Evolutionary conservation across 1,140 invertebrate species (phyloP).

Genomic region (Trigoniulus corallinus): DNA sequence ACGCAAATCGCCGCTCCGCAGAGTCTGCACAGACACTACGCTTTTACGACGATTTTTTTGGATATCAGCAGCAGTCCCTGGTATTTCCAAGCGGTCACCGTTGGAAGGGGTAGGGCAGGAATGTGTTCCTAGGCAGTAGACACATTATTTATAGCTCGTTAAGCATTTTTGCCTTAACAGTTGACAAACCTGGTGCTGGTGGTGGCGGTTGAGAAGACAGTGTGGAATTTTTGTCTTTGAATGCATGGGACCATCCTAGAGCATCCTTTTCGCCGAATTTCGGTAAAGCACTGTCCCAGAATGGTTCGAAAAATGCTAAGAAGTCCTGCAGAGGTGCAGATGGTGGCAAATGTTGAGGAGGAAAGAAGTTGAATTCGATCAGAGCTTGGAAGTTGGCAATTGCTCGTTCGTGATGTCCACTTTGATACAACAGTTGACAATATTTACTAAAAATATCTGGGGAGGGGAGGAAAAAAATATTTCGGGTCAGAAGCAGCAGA

Average conservation of each 20-base stretch:
- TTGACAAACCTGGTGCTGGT: too few relatives aligned
- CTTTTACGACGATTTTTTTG: too few relatives aligned
- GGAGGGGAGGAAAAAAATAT: conserved; percentile 4
- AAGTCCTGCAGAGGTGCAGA: conserved; percentile 15
- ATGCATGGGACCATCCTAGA: conserved; percentile 26
- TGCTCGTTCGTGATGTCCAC: conserved; percentile 30
- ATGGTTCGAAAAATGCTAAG: conserved; percentile 27
- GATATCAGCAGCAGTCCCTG: too few relatives aligned
- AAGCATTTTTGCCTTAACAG: too few relatives aligned
- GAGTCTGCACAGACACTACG: too few relatives aligned
- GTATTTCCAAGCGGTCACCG: too few relatives aligned
- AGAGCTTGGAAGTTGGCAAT: conserved; percentile 30
- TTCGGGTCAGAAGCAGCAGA: not conserved
- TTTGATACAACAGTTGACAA: conserved; percentile 24
- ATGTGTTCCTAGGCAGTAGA: too few relatives aligned
- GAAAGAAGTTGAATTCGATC: conserved; percentile 32
- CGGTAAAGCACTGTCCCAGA: conserved; percentile 32
- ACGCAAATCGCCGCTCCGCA: too few relatives aligned
- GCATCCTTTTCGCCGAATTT: conserved; percentile 29
- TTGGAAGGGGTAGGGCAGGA: too few relatives aligned
- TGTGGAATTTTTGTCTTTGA: conserved; percentile 14
- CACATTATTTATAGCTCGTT: conserved; percentile 1
- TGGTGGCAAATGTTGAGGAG: conserved; percentile 15
- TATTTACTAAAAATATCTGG: conserved; percentile 14
- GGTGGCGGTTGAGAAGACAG: too few relatives aligned